Conservation (phyloP, 1,140 invertebrate genomes). For the Nymphalis io region DNA sequence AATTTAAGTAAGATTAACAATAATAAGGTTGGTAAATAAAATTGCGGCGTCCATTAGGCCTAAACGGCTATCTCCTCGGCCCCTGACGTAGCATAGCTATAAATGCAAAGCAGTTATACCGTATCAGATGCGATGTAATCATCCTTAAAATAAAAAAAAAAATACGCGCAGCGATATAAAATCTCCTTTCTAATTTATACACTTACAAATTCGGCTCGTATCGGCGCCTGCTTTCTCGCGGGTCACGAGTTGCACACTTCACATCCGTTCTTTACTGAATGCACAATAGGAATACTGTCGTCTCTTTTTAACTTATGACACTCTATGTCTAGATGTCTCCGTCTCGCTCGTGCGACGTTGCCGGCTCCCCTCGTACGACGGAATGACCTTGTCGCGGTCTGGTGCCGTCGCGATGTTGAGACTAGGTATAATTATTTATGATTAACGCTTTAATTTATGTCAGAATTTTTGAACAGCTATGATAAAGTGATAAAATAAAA, state of each 20-base stretch:
- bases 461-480: constrained; percentile 16
- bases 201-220: constrained; percentile 60
- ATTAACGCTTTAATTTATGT: constrained; percentile 50
- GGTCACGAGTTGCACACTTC: constrained; percentile 67
- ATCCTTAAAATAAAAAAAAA: constrained; percentile 20
- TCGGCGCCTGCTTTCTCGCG: constrained; percentile 65
- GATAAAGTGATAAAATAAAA: constrained; percentile 21
- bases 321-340: constrained; percentile 37
- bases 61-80: constrained; percentile 20
- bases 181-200: constrained; percentile 45
- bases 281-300: constrained; percentile 60
- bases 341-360: constrained; percentile 60
- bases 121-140: neutral
- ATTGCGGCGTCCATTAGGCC: constrained; percentile 36
- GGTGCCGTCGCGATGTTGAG: constrained; percentile 45
- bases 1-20: constrained; percentile 4
- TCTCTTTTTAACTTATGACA: constrained; percentile 47
- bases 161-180: constrained; percentile 15
- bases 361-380: constrained; percentile 48
- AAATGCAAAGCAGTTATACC: neutral
- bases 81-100: neutral
- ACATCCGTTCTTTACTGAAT: constrained; percentile 73
- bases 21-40: constrained; percentile 43
- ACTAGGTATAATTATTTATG: constrained; percentile 59
- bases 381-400: constrained; percentile 67